Evolutionary conservation across 1,140 invertebrate genomes (phyloP).

Genomic region (Drosophila chauvacae): DNA sequence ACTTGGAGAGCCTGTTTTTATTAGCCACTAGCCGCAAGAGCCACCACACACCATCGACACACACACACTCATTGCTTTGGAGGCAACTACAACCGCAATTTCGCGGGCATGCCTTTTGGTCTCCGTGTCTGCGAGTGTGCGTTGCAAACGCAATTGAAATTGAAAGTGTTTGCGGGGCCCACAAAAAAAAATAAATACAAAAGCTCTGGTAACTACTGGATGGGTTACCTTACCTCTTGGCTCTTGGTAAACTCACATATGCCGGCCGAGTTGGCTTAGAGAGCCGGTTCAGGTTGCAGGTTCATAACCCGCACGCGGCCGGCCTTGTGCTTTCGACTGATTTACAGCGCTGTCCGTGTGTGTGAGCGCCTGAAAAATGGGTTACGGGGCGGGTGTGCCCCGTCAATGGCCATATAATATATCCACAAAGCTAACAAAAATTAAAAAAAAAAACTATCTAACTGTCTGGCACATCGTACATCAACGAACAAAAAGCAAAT

Average conservation of each 20-base stretch:
- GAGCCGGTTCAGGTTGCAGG: conserved; percentile 43
- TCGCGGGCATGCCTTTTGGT: conserved; percentile 58
- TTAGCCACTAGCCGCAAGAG: conserved; percentile 72
- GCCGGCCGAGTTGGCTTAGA: conserved; percentile 18
- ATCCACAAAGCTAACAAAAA: conserved; percentile 5
- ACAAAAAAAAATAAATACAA: conserved; percentile 26
- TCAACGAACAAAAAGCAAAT: conserved; percentile 17
- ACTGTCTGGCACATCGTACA: conserved; percentile 23
- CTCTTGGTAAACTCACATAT: conserved; percentile 9
- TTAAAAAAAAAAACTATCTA: conserved; percentile 10
- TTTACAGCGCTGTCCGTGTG: conserved; percentile 22
- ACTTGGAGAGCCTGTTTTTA: conserved; percentile 75
- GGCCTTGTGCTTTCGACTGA: conserved; percentile 50
- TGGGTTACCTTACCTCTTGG: conserved; percentile 23
- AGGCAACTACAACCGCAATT: conserved; percentile 49
- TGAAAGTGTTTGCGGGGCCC: conserved; percentile 67
- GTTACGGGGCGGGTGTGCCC: conserved; percentile 44
- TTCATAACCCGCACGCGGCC: conserved; percentile 52
- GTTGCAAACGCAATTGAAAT: conserved; percentile 76
- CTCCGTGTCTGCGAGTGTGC: conserved; percentile 19
- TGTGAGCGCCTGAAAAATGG: conserved; percentile 32
- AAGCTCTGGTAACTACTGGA: conserved; percentile 45
- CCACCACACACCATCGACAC: conserved; percentile 11
- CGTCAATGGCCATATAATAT: conserved; percentile 44
- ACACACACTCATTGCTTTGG: conserved; percentile 3